A percentile compares a stretch with the other conserved stretches of the same genome.
Conservation (phyloP, 2,797 vertebrate species). For the Falco biarmicus region DNA sequence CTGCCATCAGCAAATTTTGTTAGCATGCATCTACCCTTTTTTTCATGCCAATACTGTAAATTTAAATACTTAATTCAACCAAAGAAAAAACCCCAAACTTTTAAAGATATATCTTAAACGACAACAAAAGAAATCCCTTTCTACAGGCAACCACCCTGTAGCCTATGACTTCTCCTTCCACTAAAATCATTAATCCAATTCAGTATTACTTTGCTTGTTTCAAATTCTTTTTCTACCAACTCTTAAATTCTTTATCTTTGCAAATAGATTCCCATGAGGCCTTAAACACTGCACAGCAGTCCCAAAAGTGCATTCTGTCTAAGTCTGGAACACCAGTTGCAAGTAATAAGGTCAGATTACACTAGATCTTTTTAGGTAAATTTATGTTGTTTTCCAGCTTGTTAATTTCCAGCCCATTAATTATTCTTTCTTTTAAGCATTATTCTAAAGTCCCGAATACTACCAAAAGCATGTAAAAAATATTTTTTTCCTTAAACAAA, state of each 20-base stretch:
- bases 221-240: neutral
- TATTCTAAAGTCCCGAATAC: neutral
- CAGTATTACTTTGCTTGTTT: neutral
- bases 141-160: neutral
- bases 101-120: neutral
- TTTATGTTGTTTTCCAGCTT: neutral
- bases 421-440: neutral
- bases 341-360: neutral
- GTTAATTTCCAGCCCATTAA: neutral
- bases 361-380: neutral
- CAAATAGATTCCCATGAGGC: neutral
- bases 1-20: neutral
- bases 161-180: neutral
- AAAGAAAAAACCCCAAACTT: neutral
- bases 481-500: neutral
- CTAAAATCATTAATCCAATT: neutral
- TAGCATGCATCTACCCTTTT: accelerated
- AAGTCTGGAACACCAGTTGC: neutral
- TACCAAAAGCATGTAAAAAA: neutral
- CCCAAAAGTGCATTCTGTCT: neutral
- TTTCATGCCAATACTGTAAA: neutral
- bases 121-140: neutral
- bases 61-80: neutral
- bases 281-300: neutral
- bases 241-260: neutral